Evolutionary conservation across 2,113 vertebrate species (phyloP), one percentile per base, ranked within the genome.

Genomic region (Corythoichthys haematopterus): DNA sequence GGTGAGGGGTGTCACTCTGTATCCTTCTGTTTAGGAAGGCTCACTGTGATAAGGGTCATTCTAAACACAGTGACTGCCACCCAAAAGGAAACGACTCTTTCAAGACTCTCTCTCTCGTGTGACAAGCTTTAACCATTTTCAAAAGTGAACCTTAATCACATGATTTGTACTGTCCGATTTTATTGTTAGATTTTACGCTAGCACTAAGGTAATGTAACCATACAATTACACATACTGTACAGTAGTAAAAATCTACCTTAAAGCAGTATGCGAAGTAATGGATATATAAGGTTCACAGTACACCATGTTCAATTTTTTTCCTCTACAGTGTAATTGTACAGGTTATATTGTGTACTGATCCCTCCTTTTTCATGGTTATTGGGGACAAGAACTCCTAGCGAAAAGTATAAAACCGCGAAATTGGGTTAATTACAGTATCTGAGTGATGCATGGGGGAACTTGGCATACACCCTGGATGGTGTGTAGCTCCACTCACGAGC

Each of bases 1-100:
- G 77, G 57, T 72, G 75, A 86, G 53, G 20, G 48, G 77, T 79
- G 79, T 77, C 80, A 76, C 70, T 76, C 66, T 73, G 61, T 16
- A 33, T 63, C 56, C 55, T 74, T 68, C 68, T 78, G 70, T 82
- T 80, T 59, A 38, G 61, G 65, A 65, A 9, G 2, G 15, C 69
- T 82, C 63, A 73, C 60, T 28, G 20, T 70, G 68, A 78, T 76
- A 38, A 8, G 15, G 65, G 70, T 67, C 80, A 72, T 58, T 74
- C 79, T 65, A 8, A 16, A 9, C 65, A 47, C 43, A 64, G 62
- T 56, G 43, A 53, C 71, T 66, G 64, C 77, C 65, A 77, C 75
- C 78, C 70, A 69, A 61, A 75, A 51, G 37, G 51, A 75, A 72
- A 79, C 52, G 9, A 56, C 28, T 13, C 50, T 20, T 16, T 16